A percentile compares a stretch with the other conserved stretches of the same genome.
Conservation (phyloP, 2,113 vertebrate genomes). For the Nesospiza acunhae region DNA sequence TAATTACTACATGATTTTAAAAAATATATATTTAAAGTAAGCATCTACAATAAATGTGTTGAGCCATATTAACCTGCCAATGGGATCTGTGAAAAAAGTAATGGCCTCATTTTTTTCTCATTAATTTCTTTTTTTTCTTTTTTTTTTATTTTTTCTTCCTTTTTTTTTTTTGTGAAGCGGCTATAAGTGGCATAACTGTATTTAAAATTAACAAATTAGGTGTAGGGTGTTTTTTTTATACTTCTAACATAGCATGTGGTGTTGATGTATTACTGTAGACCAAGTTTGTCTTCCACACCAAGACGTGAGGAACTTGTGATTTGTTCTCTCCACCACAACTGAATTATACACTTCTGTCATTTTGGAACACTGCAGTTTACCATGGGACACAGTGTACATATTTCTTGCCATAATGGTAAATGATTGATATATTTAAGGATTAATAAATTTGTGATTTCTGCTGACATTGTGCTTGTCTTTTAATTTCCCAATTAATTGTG, state of each 20-base stretch:
- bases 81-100: conserved; percentile 79
- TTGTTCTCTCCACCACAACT: conserved; percentile 73
- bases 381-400: conserved; percentile 82
- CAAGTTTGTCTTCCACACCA: conserved; percentile 78
- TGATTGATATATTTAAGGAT: conserved; percentile 86
- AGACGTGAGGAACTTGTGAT: conserved; percentile 73
- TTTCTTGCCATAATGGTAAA: conserved; percentile 84
- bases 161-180: conserved; percentile 69
- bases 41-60: conserved; percentile 79
- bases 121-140: conserved; percentile 13
- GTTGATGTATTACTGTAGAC: conserved; percentile 75
- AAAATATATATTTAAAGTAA: conserved; percentile 78
- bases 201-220: conserved; percentile 70
- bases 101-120: conserved; percentile 67
- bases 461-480: conserved; percentile 66
- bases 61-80: conserved; percentile 85
- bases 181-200: conserved; percentile 77
- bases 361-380: conserved; percentile 80
- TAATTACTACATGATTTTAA: conserved; percentile 76
- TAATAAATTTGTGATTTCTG: conserved; percentile 93
- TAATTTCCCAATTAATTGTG: conserved; percentile 1
- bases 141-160: not conserved
- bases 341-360: conserved; percentile 72
- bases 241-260: conserved; percentile 79
- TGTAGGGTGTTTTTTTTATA: conserved; percentile 66